Evolutionary conservation across 2,888 invertebrate species (phyloP), one percentile per base, ranked within the genome.

Genomic region (Pegoplata infirma): DNA sequence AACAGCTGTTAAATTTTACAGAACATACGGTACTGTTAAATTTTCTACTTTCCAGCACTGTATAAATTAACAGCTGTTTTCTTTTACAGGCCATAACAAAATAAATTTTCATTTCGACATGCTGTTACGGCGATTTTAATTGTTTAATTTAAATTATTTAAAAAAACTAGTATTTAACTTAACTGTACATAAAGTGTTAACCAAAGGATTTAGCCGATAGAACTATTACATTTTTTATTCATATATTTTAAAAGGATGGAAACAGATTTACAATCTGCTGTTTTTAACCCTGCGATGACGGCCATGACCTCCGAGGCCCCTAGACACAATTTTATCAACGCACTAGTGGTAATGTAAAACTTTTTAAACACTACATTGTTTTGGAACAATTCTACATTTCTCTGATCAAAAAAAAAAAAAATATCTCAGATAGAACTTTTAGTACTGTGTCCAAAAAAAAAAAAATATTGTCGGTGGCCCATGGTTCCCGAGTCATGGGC

Each of bases 271-370:
- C 17, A 19, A 3, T 2, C 51, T 28, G 58, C 58, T 7, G 36
- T 25, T 69, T 5, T 74, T 49, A 67, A 58, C 66, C 66, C 79
- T 53, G 16, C 19, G 2, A 28, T 68, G 21, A 14, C 25, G 5
- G 3, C 61, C 4, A 49, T 40, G 56, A 32, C 71, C 12, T 8
- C 46, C n/a, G 46, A 46, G 19, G 17, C 51, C 17, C 67, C 49
- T 8, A 28, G 25, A 46, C 61, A 80, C 21, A 78, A 75, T 23
- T 81, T 82, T 49, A 19, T 82, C 5, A 76, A 80, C 53, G 68
- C 82, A 16, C 75, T 83, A 47, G 68, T 83, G 75, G 83, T 83
- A 77, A 72, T 25, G 10, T n/a, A 8, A 14, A 51, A 16, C 21
- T 12, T n/a, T 12, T 12, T 47, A n/a, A n/a, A n/a, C n/a, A n/a